Evolutionary conservation across 2,797 vertebrate genomes (phyloP), one percentile per base, ranked within the genome.

Genomic region (Pristis pectinata): DNA sequence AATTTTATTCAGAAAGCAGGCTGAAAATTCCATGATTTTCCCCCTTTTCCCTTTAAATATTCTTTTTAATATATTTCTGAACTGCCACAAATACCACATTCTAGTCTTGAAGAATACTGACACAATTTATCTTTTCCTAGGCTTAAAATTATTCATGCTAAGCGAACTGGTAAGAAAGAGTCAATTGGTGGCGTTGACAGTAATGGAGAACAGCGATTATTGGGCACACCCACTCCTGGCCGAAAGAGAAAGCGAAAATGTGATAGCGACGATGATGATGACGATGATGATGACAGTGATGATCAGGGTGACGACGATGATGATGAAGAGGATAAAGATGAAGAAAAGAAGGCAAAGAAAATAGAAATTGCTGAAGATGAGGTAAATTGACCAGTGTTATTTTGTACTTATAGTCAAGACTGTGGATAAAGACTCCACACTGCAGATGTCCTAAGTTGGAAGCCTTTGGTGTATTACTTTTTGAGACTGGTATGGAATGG

Each of bases 261-360:
- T 3, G 97, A 98, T 96, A 98, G 98, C 0, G 99, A 99, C 70
- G 96, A 98, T 0, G 98, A 99, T 0, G 98, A 99, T 0, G 98
- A 99, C 0, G 98, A 99, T 0, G 99, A 99, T 0, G 99, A 99
- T 0, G 99, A 99, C 95, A 99, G 98, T 1, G 98, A 99, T 1
- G 98, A 99, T 0, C 98, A 98, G 95, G 98, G 97, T 5, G 98
- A 99, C 72, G 98, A 99, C 82, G 98, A 98, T 53, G 98, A 98
- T 0, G 98, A 99, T 0, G 98, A 98, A 0, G 98, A 98, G 0
- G 98, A 98, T 3, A 98, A 98, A 53, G 98, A 97, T 95, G 98
- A 97, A 17, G 97, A 97, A 70, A 99, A 98, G 96, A 98, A 98
- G 95, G 98, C 97, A 95, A 98, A 98, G 96, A 99, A 98, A 96